Base-by-base conservation (phyloP, 2,888 invertebrate genomes). In the Drosophila colorata region DNA sequence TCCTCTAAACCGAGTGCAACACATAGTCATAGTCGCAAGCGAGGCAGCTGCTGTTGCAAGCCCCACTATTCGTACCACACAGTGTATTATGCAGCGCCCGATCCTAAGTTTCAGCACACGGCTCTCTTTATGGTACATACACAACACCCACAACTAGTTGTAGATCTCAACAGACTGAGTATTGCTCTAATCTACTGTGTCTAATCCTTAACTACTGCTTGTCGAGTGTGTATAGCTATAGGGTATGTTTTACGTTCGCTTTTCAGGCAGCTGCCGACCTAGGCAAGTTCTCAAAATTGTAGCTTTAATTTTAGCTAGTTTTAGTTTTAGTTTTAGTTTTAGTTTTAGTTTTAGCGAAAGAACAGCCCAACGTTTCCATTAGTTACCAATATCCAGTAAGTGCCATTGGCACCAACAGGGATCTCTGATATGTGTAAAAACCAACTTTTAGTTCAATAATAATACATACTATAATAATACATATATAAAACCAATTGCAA, bases 121-220 rank as follows among this genome's bases (percentile, higher is more conserved):
- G 58, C 78, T 75, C 68, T 75, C 56, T 78, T 28, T 53, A 33
- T 51, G 35, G 46, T 49, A 49, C 37, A 59, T 20, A 58, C 46
- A 57, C 52, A 59, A 43, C 52, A 31, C 46, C 41, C 49, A 23
- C 38, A 59, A 52, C 59, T 87, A 88, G 83, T 88, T 83, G 88
- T 83, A 79, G 83, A 88, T 83, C 88, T 82, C 83, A 83, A 76
- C 87, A 87, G 84, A 85, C 84, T 87, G 87, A 87, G 87, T 86
- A 82, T 83, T 71, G 61, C 64, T 69, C 41, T 63, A 61, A 70
- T 25, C 48, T 33, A 35, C 18, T 49, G 7, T 49, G 41, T 47
- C 47, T 48, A 56, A 41, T 59, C 74, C 44, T 61, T 40, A 57
- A 66, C 38, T 63, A 44, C 13, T 18, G 46, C 13, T 43, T 51